Evolutionary conservation across 2,113 vertebrate species (phyloP), one percentile per base, ranked within the genome.

Genomic region (Mobula hypostoma): DNA sequence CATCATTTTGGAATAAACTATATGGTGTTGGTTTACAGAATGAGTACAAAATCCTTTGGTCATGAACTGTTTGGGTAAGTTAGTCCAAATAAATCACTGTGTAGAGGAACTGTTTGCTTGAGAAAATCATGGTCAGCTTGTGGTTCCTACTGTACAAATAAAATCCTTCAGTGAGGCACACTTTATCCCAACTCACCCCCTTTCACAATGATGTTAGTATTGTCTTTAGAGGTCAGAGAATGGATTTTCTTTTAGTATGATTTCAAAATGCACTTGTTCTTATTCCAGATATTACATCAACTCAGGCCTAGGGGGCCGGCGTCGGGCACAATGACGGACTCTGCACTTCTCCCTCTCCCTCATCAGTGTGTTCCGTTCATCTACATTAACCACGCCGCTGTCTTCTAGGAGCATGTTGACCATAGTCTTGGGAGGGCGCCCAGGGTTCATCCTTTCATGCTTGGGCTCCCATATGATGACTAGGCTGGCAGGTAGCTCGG

Each of bases 21-120:
- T 66, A 24, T 70, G 68, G 29, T 36, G 32, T 91, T 70, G 32
- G 88, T 91, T 70, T 70, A 91, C n/a, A 91, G 88, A 91, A 91
- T 70, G 12, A 19, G 32, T 91, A 70, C 88, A 91, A 70, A 70
- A 91, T 91, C 66, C n/a, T 70, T 91, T 36, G 40, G 63, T 91
- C 66, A 70, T 91, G n/a, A 70, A 91, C 88, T 9, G 11, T 91
- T 17, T 40, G 9, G 32, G 63, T n/a, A 91, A 91, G 29, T 4
- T 68, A 14, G 63, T 32, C 61, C 88, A 36, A 91, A 70, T 91
- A 91, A 70, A 91, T 91, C 88, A 70, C 66, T 91, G 63, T 91
- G n/a, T 21, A 40, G 66, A 40, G 63, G 66, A 21, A 90, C 63
- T 68, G 21, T 63, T 88, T 88, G 56, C 48, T 82, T n/a, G 58